phyloP scores from a whole-genome alignment of 2,888 invertebrate species.

The Lasioglossum morio region DNA sequence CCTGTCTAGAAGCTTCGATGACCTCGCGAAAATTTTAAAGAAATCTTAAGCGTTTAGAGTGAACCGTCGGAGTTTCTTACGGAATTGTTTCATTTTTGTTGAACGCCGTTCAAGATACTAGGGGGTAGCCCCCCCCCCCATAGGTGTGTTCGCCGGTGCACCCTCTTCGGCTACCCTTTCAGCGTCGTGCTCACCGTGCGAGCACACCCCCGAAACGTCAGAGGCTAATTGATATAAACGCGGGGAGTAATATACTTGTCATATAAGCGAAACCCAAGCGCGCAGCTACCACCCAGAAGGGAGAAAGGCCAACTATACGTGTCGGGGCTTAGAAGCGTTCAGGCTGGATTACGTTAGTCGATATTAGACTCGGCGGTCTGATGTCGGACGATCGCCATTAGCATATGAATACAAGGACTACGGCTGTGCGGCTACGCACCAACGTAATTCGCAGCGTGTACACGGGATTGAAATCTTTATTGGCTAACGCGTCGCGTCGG shows the following conservation, averaged over 20 bases:
- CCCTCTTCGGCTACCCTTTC: constrained; percentile 73
- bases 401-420: constrained; percentile 71
- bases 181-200: constrained; percentile 67
- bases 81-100: not conserved
- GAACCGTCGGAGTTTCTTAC: not conserved
- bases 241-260: constrained; percentile 84
- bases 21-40: not conserved
- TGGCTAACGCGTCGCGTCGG: constrained; percentile 31
- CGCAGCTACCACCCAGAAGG: constrained; percentile 58
- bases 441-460: constrained; percentile 47
- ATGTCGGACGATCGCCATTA: constrained; percentile 72
- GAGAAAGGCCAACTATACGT: constrained; percentile 37
- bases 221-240: constrained; percentile 84
- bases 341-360: constrained; percentile 75
- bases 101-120: constrained; percentile 10
- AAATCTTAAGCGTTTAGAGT: not conserved
- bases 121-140: constrained; percentile 33
- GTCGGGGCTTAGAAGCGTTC: constrained; percentile 67
- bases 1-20: not conserved
- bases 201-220: constrained; percentile 82
- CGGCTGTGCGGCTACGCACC: constrained; percentile 27
- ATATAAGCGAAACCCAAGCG: constrained; percentile 76
- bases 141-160: constrained; percentile 64
- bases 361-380: constrained; percentile 77
- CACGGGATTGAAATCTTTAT: constrained; percentile 56